phyloP scores from a whole-genome alignment of 2,888 invertebrate species.

The Harmothoe impar region DNA sequence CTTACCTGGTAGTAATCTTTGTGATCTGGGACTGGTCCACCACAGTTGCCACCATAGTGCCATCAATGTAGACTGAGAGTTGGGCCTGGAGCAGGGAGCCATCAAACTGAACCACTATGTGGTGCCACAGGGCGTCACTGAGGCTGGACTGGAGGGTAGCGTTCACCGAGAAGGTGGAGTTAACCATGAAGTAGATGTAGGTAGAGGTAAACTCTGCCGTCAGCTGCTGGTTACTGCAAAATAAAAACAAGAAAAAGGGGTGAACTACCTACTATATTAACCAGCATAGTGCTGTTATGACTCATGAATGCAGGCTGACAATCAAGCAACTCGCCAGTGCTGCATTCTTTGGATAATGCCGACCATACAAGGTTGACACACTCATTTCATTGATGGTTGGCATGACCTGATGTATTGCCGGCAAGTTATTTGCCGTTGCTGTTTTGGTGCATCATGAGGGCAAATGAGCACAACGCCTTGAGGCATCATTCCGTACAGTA shows the following conservation, averaged over 20 bases:
- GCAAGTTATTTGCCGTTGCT: too few species aligned
- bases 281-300: too few species aligned
- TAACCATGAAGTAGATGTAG: constrained; percentile 2
- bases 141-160: background rate
- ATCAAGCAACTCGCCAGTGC: too few species aligned
- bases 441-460: too few species aligned
- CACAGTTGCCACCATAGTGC: background rate
- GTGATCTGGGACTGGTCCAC: background rate
- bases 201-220: background rate
- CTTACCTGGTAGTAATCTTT: background rate
- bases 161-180: background rate
- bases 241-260: background rate
- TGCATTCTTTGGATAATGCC: too few species aligned
- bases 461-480: too few species aligned
- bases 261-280: background rate
- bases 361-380: too few species aligned
- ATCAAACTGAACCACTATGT: background rate
- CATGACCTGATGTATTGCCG: too few species aligned
- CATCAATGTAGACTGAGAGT: background rate
- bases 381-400: too few species aligned
- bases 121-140: constrained; percentile 32
- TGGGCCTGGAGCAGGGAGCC: background rate
- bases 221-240: background rate
- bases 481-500: too few species aligned
- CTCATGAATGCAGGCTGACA: too few species aligned